Evolutionary conservation across 2,797 vertebrate genomes (phyloP).

Genomic region (Ataeniobius toweri): DNA sequence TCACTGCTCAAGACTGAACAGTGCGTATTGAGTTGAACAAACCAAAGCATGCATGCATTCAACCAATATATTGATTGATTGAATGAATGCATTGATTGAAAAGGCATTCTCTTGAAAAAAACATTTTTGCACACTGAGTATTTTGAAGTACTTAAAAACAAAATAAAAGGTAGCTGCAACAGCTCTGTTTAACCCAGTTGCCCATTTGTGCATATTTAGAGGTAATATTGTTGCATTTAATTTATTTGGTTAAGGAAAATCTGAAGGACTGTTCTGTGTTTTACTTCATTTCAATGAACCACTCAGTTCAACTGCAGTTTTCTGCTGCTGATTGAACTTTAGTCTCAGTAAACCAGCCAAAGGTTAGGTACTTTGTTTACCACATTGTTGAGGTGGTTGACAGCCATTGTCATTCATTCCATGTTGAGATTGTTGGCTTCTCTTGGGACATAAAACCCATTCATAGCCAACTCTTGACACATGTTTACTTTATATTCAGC

Average conservation of each 20-base stretch:
- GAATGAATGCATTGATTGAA: too few species aligned
- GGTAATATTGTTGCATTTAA: not conserved
- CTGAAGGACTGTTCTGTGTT: not conserved
- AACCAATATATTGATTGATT: not conserved
- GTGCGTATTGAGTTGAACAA: not conserved
- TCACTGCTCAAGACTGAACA: slow-evolving; percentile 34
- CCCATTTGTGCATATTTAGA: not conserved
- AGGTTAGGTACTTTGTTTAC: slow-evolving; percentile 50
- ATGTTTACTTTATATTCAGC: slow-evolving; percentile 30
- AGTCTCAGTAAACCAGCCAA: slow-evolving; percentile 32
- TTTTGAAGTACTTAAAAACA: not conserved
- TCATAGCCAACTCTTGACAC: slow-evolving; percentile 40
- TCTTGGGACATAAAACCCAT: slow-evolving; percentile 30
- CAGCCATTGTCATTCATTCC: slow-evolving; percentile 41
- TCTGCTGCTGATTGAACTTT: slow-evolving; percentile 33
- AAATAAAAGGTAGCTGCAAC: not conserved
- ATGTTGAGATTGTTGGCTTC: slow-evolving; percentile 35
- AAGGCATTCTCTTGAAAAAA: not conserved
- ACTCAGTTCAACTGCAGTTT: slow-evolving; percentile 17
- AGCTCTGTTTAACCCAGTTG: not conserved
- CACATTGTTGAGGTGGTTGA: slow-evolving; percentile 44
- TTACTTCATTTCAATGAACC: slow-evolving; percentile 15
- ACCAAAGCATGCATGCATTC: not conserved
- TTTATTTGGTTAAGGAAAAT: slow-evolving; percentile 9
- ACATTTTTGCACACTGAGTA: not conserved